These are phyloP conservation scores for Gymnogyps californianus DNA, from an alignment of 2,113 vertebrate genomes.

Conservation along the genomic window DNA sequence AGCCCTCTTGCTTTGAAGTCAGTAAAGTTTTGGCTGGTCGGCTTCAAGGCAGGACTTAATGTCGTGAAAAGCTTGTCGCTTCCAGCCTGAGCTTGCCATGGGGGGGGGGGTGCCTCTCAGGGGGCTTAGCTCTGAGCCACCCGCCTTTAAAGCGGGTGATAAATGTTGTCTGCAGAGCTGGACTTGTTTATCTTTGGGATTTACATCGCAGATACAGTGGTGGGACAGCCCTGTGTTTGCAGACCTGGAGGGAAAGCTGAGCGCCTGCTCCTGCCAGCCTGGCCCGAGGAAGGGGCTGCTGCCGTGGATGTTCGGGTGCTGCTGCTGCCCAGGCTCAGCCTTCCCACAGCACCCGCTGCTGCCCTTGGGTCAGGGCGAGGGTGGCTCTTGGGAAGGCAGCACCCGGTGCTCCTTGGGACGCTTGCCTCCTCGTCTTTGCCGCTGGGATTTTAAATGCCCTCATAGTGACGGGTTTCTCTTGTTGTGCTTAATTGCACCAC, in stretches of 20 bases:
- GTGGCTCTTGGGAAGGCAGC: neutral
- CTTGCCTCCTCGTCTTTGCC: fast-evolving
- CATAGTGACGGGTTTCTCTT: fast-evolving
- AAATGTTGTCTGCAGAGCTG: slow-evolving; percentile 43
- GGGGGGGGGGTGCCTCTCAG: neutral
- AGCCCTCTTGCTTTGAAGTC: neutral
- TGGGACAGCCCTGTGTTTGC: neutral
- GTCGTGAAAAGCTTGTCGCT: neutral
- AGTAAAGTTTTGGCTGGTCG: fast-evolving
- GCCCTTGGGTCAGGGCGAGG: fast-evolving
- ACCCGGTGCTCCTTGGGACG: fast-evolving
- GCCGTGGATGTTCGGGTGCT: neutral
- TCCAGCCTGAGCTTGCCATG: neutral
- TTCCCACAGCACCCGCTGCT: neutral
- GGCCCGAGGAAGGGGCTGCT: neutral
- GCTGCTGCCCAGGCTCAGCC: neutral
- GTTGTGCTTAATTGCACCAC: neutral
- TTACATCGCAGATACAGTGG: slow-evolving; percentile 11
- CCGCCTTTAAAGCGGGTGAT: slow-evolving; percentile 40
- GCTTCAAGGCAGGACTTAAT: neutral
- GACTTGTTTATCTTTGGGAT: slow-evolving; percentile 53
- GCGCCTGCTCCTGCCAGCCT: neutral
- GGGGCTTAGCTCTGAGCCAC: neutral
- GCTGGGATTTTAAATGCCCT: neutral
- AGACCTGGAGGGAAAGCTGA: neutral